These are phyloP conservation scores for Drosophila hydei DNA, from an alignment of 1,140 invertebrate genomes.

Conservation along the genomic window DNA sequence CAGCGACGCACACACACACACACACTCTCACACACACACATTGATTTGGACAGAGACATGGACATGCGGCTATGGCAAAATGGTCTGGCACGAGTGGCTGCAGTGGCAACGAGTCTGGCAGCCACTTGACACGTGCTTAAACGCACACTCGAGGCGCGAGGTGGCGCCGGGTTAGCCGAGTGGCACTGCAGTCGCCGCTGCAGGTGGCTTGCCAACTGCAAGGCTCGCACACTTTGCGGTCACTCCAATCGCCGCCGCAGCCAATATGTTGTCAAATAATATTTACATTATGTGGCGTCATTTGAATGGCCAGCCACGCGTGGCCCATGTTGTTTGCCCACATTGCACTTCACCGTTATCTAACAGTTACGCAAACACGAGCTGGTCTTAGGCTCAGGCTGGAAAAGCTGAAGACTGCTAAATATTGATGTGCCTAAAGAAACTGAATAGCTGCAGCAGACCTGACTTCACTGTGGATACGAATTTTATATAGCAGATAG, in stretches of 20 bases:
- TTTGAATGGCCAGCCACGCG: too few relatives aligned
- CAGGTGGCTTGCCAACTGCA: slow-evolving; percentile 1
- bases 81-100: background rate
- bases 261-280: slow-evolving; percentile 78
- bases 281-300: slow-evolving; percentile 51
- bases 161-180: background rate
- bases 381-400: too few relatives aligned
- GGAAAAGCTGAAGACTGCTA: too few relatives aligned
- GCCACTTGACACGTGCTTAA: slow-evolving; percentile 74
- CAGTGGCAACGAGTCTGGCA: slow-evolving; percentile 37
- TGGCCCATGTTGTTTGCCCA: too few relatives aligned
- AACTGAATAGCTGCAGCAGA: too few relatives aligned
- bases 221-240: slow-evolving; percentile 59
- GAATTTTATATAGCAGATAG: too few relatives aligned
- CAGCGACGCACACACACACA: slow-evolving; percentile 14
- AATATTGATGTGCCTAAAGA: too few relatives aligned
- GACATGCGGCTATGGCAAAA: slow-evolving; percentile 10
- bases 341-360: too few relatives aligned
- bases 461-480: too few relatives aligned
- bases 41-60: background rate
- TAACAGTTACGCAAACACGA: too few relatives aligned
- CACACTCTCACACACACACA: background rate
- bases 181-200: slow-evolving; percentile 25
- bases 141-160: slow-evolving; percentile 21
- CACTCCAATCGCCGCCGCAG: slow-evolving; percentile 27